phyloP scores from a whole-genome alignment of 2,888 invertebrate genomes.

The Lycocerus yunnanus region DNA sequence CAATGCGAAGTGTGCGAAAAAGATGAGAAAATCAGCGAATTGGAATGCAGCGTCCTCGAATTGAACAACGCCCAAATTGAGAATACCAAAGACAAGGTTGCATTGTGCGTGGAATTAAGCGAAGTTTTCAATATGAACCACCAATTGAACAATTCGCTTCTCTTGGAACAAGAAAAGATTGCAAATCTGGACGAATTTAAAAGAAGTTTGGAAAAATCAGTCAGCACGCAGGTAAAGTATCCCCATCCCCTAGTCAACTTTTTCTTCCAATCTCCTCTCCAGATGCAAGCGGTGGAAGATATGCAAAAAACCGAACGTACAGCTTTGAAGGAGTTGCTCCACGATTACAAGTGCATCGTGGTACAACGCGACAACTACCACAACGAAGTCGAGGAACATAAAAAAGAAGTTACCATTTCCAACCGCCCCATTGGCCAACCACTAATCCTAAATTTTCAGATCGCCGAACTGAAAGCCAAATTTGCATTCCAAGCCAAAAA shows the following conservation, averaged over 20 bases:
- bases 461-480: neutral
- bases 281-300: constrained; percentile 47
- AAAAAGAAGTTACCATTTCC: neutral
- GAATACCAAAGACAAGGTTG: constrained; percentile 48
- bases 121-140: constrained; percentile 49
- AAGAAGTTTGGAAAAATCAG: constrained; percentile 41
- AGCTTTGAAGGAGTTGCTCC: constrained; percentile 43
- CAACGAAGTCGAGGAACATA: constrained; percentile 33
- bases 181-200: constrained; percentile 42
- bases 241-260: too few relatives aligned
- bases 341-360: constrained; percentile 40
- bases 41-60: constrained; percentile 46
- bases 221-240: constrained; percentile 38
- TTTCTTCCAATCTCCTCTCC: constrained; percentile 16
- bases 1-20: constrained; percentile 47
- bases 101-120: constrained; percentile 48
- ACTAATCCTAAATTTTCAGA: neutral
- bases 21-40: constrained; percentile 45
- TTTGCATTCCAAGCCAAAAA: neutral
- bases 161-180: constrained; percentile 45
- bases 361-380: constrained; percentile 42
- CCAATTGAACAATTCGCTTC: constrained; percentile 43
- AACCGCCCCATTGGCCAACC: neutral
- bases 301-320: constrained; percentile 45
- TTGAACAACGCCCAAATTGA: constrained; percentile 47